phyloP scores from a whole-genome alignment of 1,140 invertebrate species.

The Trichoplusia ni region DNA sequence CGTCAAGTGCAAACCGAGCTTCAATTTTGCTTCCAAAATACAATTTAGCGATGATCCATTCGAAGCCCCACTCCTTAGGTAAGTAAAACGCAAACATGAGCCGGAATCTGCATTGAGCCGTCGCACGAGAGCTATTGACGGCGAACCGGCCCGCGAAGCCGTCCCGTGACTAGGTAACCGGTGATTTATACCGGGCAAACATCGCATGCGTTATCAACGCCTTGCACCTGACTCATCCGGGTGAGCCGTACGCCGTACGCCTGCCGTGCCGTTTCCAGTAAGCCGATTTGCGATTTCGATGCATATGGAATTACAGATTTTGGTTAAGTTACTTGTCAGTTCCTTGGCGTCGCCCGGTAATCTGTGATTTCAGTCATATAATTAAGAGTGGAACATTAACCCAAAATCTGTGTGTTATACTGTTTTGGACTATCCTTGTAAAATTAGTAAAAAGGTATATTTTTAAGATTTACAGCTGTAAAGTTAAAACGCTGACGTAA shows the following conservation, averaged over 20 bases:
- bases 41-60: neutral
- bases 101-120: conserved; percentile 32
- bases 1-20: too few species aligned
- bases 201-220: conserved; percentile 53
- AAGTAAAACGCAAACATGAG: neutral
- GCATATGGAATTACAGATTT: conserved; percentile 40
- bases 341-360: conserved; percentile 15
- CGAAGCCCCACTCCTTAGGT: neutral
- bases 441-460: too few species aligned
- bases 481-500: too few species aligned
- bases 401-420: too few species aligned
- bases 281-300: conserved; percentile 57
- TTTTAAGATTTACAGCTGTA: neutral
- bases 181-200: conserved; percentile 52
- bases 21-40: too few species aligned
- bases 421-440: too few species aligned
- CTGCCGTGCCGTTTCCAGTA: conserved; percentile 37
- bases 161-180: conserved; percentile 20
- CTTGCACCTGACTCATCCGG: conserved; percentile 61
- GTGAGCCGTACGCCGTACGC: conserved; percentile 30
- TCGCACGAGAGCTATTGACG: conserved; percentile 34
- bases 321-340: neutral
- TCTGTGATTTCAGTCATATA: neutral
- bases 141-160: conserved; percentile 30
- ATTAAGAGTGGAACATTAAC: too few species aligned